A percentile compares a stretch with the other conserved stretches of the same genome.
These are phyloP conservation scores for Agonum fuliginosum DNA, from an alignment of 2,888 invertebrate genomes.

Conservation along the genomic window DNA sequence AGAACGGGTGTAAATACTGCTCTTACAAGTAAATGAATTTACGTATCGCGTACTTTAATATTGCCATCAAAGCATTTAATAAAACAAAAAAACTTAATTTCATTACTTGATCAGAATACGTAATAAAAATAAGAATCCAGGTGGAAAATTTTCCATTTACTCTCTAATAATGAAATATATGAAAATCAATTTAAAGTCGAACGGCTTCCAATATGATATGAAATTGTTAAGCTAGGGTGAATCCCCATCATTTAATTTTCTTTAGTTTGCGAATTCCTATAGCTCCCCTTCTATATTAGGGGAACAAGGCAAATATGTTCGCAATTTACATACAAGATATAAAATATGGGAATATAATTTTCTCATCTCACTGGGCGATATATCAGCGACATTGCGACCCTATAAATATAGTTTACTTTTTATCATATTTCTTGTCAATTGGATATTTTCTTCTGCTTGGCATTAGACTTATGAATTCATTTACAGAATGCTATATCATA, in stretches of 20 bases:
- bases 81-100: not conserved
- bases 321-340: slow-evolving; percentile 28
- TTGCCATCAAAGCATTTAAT: slow-evolving; percentile 1
- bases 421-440: not conserved
- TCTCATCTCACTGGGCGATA: not conserved
- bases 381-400: not conserved
- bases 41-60: not conserved
- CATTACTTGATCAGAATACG: not conserved
- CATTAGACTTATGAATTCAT: not conserved
- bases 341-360: slow-evolving; percentile 31
- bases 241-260: slow-evolving; percentile 35
- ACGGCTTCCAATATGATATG: slow-evolving; percentile 10
- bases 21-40: slow-evolving; percentile 20
- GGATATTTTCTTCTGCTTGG: not conserved
- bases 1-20: no score
- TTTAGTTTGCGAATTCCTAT: slow-evolving; percentile 16
- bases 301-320: slow-evolving; percentile 27
- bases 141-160: slow-evolving; percentile 13
- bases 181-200: slow-evolving; percentile 10
- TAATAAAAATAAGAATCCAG: slow-evolving; percentile 5
- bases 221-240: slow-evolving; percentile 6
- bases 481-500: no score
- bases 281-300: slow-evolving; percentile 12
- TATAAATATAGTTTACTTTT: not conserved
- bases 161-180: slow-evolving; percentile 26